Evolutionary conservation across 2,888 invertebrate species (phyloP).

Genomic region (Galerucella calmariensis): DNA sequence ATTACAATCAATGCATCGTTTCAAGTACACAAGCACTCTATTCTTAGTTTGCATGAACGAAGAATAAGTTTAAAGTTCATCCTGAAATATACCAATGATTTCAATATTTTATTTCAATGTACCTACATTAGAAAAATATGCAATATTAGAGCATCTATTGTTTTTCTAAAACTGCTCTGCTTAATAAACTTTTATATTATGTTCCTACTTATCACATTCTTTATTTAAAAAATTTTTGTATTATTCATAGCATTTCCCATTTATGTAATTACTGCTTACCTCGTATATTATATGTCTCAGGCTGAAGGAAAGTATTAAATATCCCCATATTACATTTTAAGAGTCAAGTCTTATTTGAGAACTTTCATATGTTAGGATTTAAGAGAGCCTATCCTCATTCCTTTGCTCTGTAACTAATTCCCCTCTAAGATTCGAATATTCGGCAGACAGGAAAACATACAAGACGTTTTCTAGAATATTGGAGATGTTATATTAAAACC

Average conservation of each 20-base stretch:
- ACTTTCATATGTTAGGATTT: conserved; percentile 39
- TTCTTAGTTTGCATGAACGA: conserved; percentile 1
- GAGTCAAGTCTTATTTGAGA: conserved; percentile 20
- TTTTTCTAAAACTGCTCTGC: no score
- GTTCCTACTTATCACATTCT: no score
- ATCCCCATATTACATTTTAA: not conserved
- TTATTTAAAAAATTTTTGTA: not conserved
- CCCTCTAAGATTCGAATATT: conserved; percentile 15
- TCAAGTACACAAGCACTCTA: conserved; percentile 4
- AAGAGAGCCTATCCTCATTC: conserved; percentile 21
- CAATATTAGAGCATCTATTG: no score
- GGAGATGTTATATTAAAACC: not conserved
- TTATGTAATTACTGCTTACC: no score
- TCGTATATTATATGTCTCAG: not conserved
- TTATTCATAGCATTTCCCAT: not conserved
- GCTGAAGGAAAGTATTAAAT: conserved; percentile 17
- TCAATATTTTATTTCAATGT: not conserved
- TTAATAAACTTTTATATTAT: no score
- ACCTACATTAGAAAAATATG: no score
- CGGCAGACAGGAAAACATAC: not conserved
- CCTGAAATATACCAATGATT: not conserved
- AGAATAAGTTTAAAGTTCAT: not conserved
- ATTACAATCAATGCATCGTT: conserved; percentile 3
- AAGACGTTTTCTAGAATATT: not conserved
- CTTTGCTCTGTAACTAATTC: conserved; percentile 26